A percentile compares a stretch with the other conserved stretches of the same genome.
These are phyloP conservation scores for Marasmarcha lunaedactyla DNA, from an alignment of 2,888 invertebrate genomes.

Conservation along the genomic window DNA sequence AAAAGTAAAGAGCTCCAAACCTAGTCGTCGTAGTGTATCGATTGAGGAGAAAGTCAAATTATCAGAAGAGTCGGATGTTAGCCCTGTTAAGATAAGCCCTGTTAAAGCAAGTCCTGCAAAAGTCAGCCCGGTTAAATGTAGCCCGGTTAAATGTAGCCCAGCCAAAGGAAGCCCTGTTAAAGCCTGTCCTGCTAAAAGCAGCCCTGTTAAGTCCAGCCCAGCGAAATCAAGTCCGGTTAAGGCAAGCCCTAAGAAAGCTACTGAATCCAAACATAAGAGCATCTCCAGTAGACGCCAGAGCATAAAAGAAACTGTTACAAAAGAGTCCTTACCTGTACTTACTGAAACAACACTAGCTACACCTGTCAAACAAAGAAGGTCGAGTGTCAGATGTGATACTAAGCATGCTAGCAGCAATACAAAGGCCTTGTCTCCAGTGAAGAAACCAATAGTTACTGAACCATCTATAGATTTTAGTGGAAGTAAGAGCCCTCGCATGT, in stretches of 20 bases:
- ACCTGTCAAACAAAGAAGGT: constrained; percentile 21
- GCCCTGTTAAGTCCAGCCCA: too few relatives aligned
- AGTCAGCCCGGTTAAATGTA: too few relatives aligned
- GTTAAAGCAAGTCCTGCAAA: constrained; percentile 22
- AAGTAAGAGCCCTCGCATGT: constrained; percentile 28
- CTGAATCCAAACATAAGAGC: constrained; percentile 32
- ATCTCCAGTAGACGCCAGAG: constrained; percentile 24
- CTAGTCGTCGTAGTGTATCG: constrained; percentile 29
- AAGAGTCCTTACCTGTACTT: constrained; percentile 19
- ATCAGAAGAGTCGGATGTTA: constrained; percentile 15
- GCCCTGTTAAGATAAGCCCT: constrained; percentile 20
- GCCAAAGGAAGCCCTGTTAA: constrained; percentile 25
- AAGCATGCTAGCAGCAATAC: constrained; percentile 1
- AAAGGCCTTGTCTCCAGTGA: constrained; percentile 27
- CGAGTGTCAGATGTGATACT: constrained; percentile 20
- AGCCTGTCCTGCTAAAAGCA: constrained; percentile 17
- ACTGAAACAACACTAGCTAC: constrained; percentile 15
- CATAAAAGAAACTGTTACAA: constrained; percentile 20
- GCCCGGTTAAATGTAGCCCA: too few relatives aligned
- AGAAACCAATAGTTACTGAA: constrained; percentile 23
- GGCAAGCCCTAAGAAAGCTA: constrained; percentile 25
- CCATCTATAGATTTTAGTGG: constrained; percentile 23
- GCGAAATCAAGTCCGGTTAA: constrained; percentile 15
- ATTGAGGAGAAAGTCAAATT: constrained; percentile 41
- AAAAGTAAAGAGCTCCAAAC: constrained; percentile 25